Percentiles rank a stretch among this genome's conserved stretches.
phyloP scores from a whole-genome alignment of 2,888 invertebrate genomes.

The Linyphia triangularis region DNA sequence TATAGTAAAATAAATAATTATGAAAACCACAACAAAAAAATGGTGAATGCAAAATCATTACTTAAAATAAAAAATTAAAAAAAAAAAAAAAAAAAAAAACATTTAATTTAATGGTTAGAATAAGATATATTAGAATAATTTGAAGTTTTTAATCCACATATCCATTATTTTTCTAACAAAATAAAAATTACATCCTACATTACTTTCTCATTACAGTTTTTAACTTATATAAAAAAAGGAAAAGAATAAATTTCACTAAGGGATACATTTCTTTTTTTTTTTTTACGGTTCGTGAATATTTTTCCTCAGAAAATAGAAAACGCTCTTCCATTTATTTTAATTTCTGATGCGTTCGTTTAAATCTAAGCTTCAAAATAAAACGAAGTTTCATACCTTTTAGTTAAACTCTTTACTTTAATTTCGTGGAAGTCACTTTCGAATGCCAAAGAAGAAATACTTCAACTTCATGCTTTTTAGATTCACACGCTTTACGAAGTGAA shows the following conservation, averaged over 20 bases:
- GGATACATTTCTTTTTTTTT: neutral
- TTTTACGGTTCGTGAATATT: neutral
- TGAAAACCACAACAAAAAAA: no score
- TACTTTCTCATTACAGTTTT: neutral
- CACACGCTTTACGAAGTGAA: neutral
- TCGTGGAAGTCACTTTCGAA: conserved; percentile 3
- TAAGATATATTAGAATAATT: neutral
- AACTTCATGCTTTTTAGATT: neutral
- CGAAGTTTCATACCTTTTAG: neutral
- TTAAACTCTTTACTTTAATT: conserved; percentile 14
- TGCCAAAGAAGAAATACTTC: neutral
- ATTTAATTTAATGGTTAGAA: no score
- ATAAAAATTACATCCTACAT: neutral
- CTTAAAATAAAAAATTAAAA: no score
- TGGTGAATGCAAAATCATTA: no score
- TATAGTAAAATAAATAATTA: no score
- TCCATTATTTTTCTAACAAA: neutral
- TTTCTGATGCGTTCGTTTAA: conserved; percentile 1
- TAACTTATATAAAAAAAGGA: neutral
- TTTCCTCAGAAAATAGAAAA: neutral
- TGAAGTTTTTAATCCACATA: neutral
- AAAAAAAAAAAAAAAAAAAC: no score
- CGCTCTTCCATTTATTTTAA: neutral
- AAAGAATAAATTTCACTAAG: neutral
- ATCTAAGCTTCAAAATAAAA: neutral